Percentiles rank a stretch among this genome's conserved stretches.
Conservation (phyloP, 2,888 invertebrate genomes). For the Dryocosmus kuriphilus region DNA sequence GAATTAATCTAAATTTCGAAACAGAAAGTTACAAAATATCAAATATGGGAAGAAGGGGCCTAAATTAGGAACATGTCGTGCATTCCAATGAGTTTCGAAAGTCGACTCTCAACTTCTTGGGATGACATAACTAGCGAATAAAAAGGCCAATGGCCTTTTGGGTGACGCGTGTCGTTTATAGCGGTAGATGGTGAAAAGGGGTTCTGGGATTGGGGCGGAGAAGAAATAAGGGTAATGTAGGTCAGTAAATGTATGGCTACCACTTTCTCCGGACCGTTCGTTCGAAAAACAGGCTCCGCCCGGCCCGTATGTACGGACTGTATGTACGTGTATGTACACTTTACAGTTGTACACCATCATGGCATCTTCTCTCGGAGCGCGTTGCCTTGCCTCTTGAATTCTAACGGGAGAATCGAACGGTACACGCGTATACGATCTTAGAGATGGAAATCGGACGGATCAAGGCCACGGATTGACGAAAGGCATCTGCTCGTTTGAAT, state of each 20-base stretch:
- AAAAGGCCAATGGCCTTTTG: slow-evolving; percentile 44
- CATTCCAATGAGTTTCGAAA: background rate
- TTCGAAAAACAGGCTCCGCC: slow-evolving; percentile 73
- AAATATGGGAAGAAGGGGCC: background rate
- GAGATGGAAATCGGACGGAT: slow-evolving; percentile 63
- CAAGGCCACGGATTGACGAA: slow-evolving; percentile 61
- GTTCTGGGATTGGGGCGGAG: slow-evolving; percentile 43
- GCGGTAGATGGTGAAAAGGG: slow-evolving; percentile 55
- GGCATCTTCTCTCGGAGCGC: slow-evolving; percentile 49
- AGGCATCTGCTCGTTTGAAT: slow-evolving; percentile 31
- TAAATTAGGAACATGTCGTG: background rate
- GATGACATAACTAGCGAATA: slow-evolving; percentile 50
- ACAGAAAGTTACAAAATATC: background rate
- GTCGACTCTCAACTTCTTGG: slow-evolving; percentile 21
- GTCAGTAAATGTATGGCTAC: slow-evolving; percentile 74
- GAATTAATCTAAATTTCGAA: background rate
- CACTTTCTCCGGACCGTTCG: slow-evolving; percentile 76
- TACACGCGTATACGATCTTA: slow-evolving; percentile 63
- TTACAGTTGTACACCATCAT: slow-evolving; percentile 23
- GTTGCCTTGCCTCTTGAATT: slow-evolving; percentile 50
- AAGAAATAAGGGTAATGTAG: slow-evolving; percentile 72
- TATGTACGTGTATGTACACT: slow-evolving; percentile 1
- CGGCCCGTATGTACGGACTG: slow-evolving; percentile 39
- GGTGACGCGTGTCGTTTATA: slow-evolving; percentile 65
- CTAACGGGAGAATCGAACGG: slow-evolving; percentile 69